Evolutionary conservation across 2,113 vertebrate genomes (phyloP).

Genomic region (Halcyon senegalensis): DNA sequence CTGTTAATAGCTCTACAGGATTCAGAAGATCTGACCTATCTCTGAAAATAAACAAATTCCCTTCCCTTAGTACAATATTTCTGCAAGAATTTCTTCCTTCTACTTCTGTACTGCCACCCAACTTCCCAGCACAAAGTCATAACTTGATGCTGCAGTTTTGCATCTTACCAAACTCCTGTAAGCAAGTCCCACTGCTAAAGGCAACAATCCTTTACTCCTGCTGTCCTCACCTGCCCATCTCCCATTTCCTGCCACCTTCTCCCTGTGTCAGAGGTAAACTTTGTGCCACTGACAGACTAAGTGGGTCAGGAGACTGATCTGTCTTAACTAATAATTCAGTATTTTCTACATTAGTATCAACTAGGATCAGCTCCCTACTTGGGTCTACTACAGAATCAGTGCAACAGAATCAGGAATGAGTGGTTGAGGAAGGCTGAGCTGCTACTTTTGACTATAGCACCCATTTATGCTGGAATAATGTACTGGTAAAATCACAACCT

Average conservation of each 20-base stretch:
- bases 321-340: neutral
- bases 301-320: neutral
- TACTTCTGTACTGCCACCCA: neutral
- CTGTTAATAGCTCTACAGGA: neutral
- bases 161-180: neutral
- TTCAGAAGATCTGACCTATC: neutral
- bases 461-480: neutral
- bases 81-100: neutral
- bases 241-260: neutral
- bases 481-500: conserved; percentile 18
- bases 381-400: neutral
- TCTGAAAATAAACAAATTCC: neutral
- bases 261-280: neutral
- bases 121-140: neutral
- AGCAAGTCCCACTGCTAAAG: neutral
- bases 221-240: neutral
- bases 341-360: neutral
- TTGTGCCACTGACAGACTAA: neutral
- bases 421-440: neutral
- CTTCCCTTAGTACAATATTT: neutral
- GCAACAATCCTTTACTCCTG: neutral
- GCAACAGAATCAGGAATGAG: neutral
- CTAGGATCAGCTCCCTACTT: neutral
- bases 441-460: neutral
- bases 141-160: neutral